Conservation (phyloP, 1,140 invertebrate species). For the Delia radicum region DNA sequence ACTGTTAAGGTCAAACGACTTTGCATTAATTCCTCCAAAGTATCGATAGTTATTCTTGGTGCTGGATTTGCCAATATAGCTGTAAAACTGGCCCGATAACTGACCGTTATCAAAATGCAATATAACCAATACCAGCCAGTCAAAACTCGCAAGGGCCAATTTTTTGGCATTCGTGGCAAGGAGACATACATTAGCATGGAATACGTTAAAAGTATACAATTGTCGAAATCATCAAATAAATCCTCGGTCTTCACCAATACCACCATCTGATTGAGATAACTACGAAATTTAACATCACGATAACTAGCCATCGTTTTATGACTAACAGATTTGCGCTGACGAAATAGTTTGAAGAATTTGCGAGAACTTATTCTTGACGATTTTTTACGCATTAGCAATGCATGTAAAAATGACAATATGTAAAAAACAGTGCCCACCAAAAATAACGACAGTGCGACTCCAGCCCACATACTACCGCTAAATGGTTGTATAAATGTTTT, state of each 20-base stretch:
- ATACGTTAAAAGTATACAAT: constrained; percentile 75
- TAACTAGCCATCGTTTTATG: constrained; percentile 9
- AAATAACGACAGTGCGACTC: constrained; percentile 46
- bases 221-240: constrained; percentile 68
- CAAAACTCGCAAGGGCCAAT: constrained; percentile 74
- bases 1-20: constrained; percentile 67
- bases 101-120: constrained; percentile 72
- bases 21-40: constrained; percentile 65
- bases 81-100: constrained; percentile 80
- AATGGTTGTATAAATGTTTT: constrained; percentile 79
- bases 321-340: background rate
- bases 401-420: constrained; percentile 44
- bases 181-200: constrained; percentile 78
- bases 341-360: background rate
- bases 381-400: constrained; percentile 27
- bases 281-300: constrained; percentile 36
- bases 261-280: constrained; percentile 31
- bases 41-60: constrained; percentile 74
- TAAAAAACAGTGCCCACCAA: constrained; percentile 46
- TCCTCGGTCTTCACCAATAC: constrained; percentile 39
- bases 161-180: constrained; percentile 69
- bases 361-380: background rate
- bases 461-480: constrained; percentile 46
- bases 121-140: constrained; percentile 86
- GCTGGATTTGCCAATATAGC: constrained; percentile 76